A percentile compares a stretch with the other conserved stretches of the same genome.
phyloP scores from a whole-genome alignment of 64 coral and sea anemone species.

The Actinia equina region DNA sequence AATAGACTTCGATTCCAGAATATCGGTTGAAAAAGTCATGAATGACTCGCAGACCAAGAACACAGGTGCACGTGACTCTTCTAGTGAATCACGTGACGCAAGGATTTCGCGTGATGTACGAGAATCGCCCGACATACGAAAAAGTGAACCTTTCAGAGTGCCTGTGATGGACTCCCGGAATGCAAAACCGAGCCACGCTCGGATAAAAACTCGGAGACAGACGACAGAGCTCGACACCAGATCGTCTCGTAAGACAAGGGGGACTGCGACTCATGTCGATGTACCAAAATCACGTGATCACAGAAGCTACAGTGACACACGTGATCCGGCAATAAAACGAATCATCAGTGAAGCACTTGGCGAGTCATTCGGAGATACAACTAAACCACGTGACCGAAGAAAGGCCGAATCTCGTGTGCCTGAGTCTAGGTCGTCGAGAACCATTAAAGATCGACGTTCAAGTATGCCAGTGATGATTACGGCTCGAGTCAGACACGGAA shows the following conservation, averaged over 20 bases:
- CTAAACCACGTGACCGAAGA: not conserved
- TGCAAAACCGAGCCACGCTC: not conserved
- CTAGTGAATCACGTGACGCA: not conserved
- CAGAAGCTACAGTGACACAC: slow-evolving; percentile 3
- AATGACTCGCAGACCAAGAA: not conserved
- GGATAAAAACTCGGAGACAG: not conserved
- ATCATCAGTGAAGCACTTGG: not conserved
- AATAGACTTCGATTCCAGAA: not conserved
- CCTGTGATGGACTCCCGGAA: not conserved
- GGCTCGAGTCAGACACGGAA: not conserved
- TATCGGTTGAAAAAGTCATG: not conserved
- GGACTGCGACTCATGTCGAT: not conserved
- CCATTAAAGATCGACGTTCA: not conserved
- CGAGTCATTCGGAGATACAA: not conserved
- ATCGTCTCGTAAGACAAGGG: not conserved
- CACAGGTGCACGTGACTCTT: not conserved
- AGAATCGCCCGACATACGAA: not conserved
- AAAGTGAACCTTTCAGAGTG: not conserved
- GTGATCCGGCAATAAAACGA: not conserved
- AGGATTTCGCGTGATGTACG: not conserved
- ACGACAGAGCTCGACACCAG: slow-evolving; percentile 13
- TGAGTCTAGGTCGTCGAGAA: not conserved
- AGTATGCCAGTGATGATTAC: slow-evolving; percentile 8
- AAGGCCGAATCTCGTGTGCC: not conserved
- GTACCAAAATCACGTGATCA: not conserved